phyloP scores from a whole-genome alignment of 2,797 vertebrate genomes.

The Hippoglossus hippoglossus region DNA sequence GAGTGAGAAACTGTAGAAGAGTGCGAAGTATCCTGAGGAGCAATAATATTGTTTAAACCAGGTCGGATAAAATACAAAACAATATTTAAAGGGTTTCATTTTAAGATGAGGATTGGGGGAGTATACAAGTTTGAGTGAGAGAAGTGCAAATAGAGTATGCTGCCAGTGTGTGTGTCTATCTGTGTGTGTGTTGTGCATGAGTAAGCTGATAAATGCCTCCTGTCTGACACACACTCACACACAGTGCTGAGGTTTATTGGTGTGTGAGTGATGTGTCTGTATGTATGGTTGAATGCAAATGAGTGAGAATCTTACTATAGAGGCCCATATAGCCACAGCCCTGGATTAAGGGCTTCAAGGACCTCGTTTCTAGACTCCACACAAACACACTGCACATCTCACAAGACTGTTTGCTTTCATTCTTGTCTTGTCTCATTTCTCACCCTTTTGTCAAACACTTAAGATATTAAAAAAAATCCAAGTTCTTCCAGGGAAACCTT shows the following conservation, averaged over 20 bases:
- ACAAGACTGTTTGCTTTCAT: neutral
- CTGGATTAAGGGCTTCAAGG: constrained; percentile 1
- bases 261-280: constrained; percentile 49
- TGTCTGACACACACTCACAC: constrained; percentile 8
- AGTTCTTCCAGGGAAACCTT: no score
- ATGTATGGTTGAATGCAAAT: constrained; percentile 37
- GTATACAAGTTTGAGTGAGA: neutral
- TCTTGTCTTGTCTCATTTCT: no score
- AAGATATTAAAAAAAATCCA: no score
- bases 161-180: constrained; percentile 5
- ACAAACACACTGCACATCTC: neutral
- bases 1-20: neutral
- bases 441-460: no score
- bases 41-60: neutral
- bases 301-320: constrained; percentile 30
- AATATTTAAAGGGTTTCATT: neutral
- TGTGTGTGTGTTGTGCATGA: constrained; percentile 32
- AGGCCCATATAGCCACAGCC: constrained; percentile 2
- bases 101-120: neutral
- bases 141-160: neutral
- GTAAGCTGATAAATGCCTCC: constrained; percentile 32
- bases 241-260: constrained; percentile 19
- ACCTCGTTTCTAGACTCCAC: neutral
- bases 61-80: neutral
- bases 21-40: neutral